These are phyloP conservation scores for Druceiella hillmani DNA, from an alignment of 2,888 invertebrate genomes.

Conservation along the genomic window DNA sequence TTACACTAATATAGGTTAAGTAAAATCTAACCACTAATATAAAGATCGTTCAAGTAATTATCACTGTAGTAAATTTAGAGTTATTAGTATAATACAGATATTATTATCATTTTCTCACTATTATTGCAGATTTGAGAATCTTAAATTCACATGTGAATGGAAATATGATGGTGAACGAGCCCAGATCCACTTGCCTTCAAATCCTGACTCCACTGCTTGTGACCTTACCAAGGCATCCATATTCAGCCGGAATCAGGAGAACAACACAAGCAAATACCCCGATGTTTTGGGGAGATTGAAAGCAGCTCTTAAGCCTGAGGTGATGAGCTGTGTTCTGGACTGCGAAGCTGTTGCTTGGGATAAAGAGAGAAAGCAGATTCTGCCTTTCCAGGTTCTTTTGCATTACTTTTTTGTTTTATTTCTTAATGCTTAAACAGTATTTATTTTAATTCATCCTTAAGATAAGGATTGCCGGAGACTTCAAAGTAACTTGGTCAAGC, in stretches of 20 bases:
- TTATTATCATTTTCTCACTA: no score
- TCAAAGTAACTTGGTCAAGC: no score
- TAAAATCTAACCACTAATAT: no score
- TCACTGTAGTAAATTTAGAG: no score
- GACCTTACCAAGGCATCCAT: constrained; percentile 64
- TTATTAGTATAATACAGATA: no score
- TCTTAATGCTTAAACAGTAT: no score
- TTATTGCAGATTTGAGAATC: constrained; percentile 61
- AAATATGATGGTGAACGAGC: constrained; percentile 99
- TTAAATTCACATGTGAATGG: constrained; percentile 95
- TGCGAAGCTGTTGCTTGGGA: constrained; percentile 99
- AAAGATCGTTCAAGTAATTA: no score
- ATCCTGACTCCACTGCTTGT: constrained; percentile 47
- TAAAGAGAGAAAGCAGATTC: constrained; percentile 73
- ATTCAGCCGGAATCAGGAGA: constrained; percentile 87
- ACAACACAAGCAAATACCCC: constrained; percentile 78
- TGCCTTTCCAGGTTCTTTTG: constrained; percentile 82
- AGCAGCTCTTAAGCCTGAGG: constrained; percentile 47
- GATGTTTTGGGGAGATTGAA: constrained; percentile 77
- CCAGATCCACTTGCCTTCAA: constrained; percentile 60
- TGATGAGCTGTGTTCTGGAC: constrained; percentile 85
- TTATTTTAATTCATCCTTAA: no score
- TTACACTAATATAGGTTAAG: no score
- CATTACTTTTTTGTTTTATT: no score
- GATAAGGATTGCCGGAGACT: no score